Evolutionary conservation across 2,797 vertebrate species (phyloP), one percentile per base, ranked within the genome.

Genomic region (Gephyroberyx darwinii): DNA sequence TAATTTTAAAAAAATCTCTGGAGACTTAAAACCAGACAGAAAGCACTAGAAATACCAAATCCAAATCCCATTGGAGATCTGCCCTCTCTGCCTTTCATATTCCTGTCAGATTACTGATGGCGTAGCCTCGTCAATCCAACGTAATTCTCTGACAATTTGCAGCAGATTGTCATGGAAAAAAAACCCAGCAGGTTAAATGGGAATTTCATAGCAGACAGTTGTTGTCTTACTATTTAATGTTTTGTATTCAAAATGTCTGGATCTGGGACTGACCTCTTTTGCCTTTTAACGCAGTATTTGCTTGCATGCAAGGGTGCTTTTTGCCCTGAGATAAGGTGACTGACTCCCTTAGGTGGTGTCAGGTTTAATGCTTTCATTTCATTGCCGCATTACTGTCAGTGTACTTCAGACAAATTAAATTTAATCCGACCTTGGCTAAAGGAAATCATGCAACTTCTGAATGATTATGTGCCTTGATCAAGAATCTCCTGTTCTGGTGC

Each of bases 101-200:
- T 80, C 66, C 60, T 43, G 35, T 71, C 61, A 2, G 72, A 88
- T 90, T 81, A 85, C 64, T 56, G 31, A 67, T 72, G 60, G 55
- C 57, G 43, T 66, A 50, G 37, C 55, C 54, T 17, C 62, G 33
- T 69, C 61, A 84, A 83, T 79, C 57, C 35, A 50, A 83, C 69
- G 74, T 68, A 45, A 71, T 74, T 74, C 53, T 78, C 50, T 56
- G 57, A 71, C 84, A 73, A 74, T 85, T 57, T 80, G 43, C 31
- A 45, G 70, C 58, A 72, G 71, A 80, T 69, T 62, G 22, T 76
- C 65, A 63, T 37, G 1, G 60, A 12, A 67, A 76, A 47, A 53
- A 48, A 30, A 20, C 26, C 1, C 0, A 61, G 45, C 53, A 76
- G 74, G 80, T 81, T 74, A 76, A 26, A 75, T 35, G 30, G 43